Evolutionary conservation across 2,888 invertebrate species (phyloP), one percentile per base, ranked within the genome.

Genomic region (Leptarthrus brevirostris): DNA sequence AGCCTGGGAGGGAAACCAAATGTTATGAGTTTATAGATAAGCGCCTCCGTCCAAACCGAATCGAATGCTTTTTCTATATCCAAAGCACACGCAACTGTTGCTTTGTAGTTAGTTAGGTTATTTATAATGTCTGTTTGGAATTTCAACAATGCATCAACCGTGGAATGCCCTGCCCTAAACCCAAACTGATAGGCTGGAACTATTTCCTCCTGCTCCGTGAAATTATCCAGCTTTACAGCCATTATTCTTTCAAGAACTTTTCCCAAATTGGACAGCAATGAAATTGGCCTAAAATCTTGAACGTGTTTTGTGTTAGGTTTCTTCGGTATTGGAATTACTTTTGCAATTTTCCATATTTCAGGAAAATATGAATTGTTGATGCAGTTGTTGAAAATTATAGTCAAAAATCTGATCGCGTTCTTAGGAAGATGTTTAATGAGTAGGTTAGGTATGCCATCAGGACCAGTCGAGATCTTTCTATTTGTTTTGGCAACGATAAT

Each of bases 171-270:
- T 40, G 6, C 12, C 3, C n/a, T 40, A n/a, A 40, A 40, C n/a
- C 40, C 40, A 12, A 40, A 40, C n/a, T 40, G 40, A 12, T 12
- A 40, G n/a, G 22, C 26, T 26, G 54, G 58, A 20, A 30, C 34
- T 34, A 58, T 30, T 16, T 58, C n/a, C 5, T 58, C 18, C 3
- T 14, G 14, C n/a, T 10, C n/a, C 14, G 14, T n/a, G 12, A 20
- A 34, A 6, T 30, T 8, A 8, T 58, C 58, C 3, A 58, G 6
- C 12, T 34, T 14, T 18, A n/a, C 20, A 4, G 58, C n/a, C 3
- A 58, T 30, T 24, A 58, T 30, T 34, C 12, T 30, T 58, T 58
- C 58, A 3, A 58, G 14, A 16, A 58, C 3, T 12, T 58, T 58
- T n/a, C 58, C 58, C 2, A 58, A 4, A 16, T 58, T 58, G 2